phyloP scores from a whole-genome alignment of 2,797 vertebrate species.

The Rhyacichthys aspro region DNA sequence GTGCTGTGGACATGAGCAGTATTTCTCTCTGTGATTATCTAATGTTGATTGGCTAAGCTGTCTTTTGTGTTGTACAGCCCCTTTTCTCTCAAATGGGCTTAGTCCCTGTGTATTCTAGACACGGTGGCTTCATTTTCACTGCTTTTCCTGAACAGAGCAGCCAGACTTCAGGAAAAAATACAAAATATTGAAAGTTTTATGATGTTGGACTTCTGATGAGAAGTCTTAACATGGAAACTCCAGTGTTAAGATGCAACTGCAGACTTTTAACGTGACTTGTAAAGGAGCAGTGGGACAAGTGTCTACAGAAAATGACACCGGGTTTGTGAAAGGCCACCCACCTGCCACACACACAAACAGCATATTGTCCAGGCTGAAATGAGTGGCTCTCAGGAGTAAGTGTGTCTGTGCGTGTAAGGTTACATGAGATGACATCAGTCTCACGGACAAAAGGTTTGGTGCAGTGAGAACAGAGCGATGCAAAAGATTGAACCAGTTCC shows the following conservation, averaged over 20 bases:
- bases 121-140: constrained; percentile 28
- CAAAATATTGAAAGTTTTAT: constrained; percentile 13
- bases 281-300: constrained; percentile 3
- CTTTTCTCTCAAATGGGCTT: constrained; percentile 49
- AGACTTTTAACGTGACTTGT: constrained; percentile 1
- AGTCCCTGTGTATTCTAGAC: constrained; percentile 30
- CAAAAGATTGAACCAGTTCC: constrained; percentile 4
- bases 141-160: constrained; percentile 22
- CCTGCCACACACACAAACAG: constrained; percentile 41
- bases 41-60: constrained; percentile 54
- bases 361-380: constrained; percentile 53
- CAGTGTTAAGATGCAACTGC: background rate
- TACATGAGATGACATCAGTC: constrained; percentile 41
- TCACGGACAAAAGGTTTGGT: constrained; percentile 29
- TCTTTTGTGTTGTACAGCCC: constrained; percentile 45
- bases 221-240: background rate
- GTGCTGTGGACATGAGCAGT: constrained; percentile 47
- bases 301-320: constrained; percentile 22
- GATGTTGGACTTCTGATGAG: background rate
- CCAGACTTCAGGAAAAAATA: constrained; percentile 6
- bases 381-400: constrained; percentile 27
- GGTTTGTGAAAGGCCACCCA: constrained; percentile 25
- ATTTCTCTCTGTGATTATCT: constrained; percentile 57
- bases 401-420: constrained; percentile 37
- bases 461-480: constrained; percentile 20